Evolutionary conservation across 2,113 vertebrate species (phyloP), one percentile per base, ranked within the genome.

Genomic region (pig (Sus scrofa)): DNA sequence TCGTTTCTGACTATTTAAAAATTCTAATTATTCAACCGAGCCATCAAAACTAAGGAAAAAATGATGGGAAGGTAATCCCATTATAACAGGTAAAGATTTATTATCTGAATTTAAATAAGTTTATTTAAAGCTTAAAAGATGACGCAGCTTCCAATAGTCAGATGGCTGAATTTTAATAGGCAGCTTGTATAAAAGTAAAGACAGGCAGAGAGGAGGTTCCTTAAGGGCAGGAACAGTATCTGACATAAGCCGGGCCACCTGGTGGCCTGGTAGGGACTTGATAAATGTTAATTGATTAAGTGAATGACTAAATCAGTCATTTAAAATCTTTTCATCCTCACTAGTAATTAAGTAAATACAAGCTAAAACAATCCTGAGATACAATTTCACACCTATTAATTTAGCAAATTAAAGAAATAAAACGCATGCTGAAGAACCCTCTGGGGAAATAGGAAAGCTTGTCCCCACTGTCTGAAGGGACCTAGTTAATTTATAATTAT

Each of bases 331-430:
- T 89, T 95, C 37, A 67, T 54, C n/a, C 68, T 77, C 34, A 70
- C 44, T 18, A 84, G 22, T 83, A 86, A 86, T 91, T 91, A 78
- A 39, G 7, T 82, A 91, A 96, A 91, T 91, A 12, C 89, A 83
- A 67, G 68, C 24, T 26, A 89, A 94, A 86, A 50, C 44, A 71
- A 86, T 37, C 26, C 95, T 81, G 32, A 85, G n/a, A 67, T 96
- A 89, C 34, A 75, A 86, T 82, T 65, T 91, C n/a, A 32, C 19
- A 74, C 50, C 56, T 86, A 85, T 86, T 82, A 91, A 90, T 79
- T 86, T 94, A 82, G 50, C 22, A 65, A 96, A 78, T 85, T 90
- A 79, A 79, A 95, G 60, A 73, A 83, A 78, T 82, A 86, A 93
- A 93, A 90, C n/a, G 58, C 58, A 2, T 52, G 32, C 6, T 54